Evolutionary conservation across 2,888 invertebrate genomes (phyloP), one percentile per base, ranked within the genome.

Genomic region (Sarcophaga variegata): DNA sequence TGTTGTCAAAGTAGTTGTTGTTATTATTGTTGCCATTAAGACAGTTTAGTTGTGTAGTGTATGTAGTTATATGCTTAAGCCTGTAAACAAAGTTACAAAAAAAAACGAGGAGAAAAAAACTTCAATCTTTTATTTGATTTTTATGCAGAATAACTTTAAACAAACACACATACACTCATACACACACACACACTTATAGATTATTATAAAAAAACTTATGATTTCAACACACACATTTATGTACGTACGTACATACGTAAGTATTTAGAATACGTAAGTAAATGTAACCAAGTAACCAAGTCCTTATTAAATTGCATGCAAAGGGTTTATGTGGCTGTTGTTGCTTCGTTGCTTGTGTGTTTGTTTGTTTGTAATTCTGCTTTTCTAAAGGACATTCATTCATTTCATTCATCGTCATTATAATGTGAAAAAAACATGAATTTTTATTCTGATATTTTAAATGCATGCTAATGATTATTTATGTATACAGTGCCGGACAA

Each of bases 61-160:
- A 27, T 49, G 11, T 78, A 27, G 22, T 37, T 69, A 63, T 69
- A 69, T 81, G 71, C 60, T 69, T 74, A 85, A 71, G 70, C 60
- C 80, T 72, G 64, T 71, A 71, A 62, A 22, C 45, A 66, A 54
- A 54, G 54, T 54, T 54, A 54, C 14, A 54, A 54, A 12, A 54
- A 17, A 17, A 54, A 54, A 22, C 22, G 22, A 54, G 49, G 8
- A 14, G 14, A 14, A 54, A 54, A 14, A 37, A 37, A 37, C 37
- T 54, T 14, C 54, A 14, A 14, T 54, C 8, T 77, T 66, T 79
- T 78, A 74, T 79, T 83, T 63, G 12, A 74, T 63, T 83, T 72
- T 37, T 27, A 78, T 74, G 78, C 54, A 78, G 49, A 74, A 77
- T 67, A 62, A 66, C 37, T 37, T 37, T 37, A 37, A 17, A 54